Conservation (phyloP, 2,797 vertebrate species). For the Paedocypris micromegethes region DNA sequence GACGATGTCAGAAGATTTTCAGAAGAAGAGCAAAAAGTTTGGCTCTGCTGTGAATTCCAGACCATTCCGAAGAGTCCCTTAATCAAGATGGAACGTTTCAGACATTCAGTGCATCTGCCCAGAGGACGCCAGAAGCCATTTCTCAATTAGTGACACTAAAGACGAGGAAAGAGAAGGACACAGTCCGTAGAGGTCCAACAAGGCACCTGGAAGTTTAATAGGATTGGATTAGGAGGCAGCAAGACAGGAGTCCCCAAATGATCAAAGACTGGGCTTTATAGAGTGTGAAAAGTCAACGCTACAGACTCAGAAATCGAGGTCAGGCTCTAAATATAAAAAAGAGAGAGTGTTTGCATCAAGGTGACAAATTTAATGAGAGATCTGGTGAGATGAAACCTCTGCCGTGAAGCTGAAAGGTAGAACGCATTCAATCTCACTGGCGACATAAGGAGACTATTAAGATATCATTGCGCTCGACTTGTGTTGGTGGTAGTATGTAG, state of each 20-base stretch:
- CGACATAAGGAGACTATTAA: slow-evolving; percentile 21
- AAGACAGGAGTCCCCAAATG: slow-evolving; percentile 26
- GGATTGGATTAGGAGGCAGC: slow-evolving; percentile 30
- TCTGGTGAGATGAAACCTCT: slow-evolving; percentile 25
- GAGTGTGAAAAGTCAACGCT: slow-evolving; percentile 11
- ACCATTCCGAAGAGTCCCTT: slow-evolving; percentile 17
- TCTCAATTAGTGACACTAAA: slow-evolving; percentile 64
- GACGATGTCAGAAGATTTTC: background rate
- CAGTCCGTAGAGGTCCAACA: slow-evolving; percentile 46
- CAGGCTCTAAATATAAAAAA: slow-evolving; percentile 18
- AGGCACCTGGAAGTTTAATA: slow-evolving; percentile 37
- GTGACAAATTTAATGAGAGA: slow-evolving; percentile 32
- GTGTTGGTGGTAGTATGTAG: background rate
- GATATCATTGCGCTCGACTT: background rate
- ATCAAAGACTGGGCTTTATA: slow-evolving; percentile 28
- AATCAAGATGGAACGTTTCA: slow-evolving; percentile 51
- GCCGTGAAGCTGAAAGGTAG: slow-evolving; percentile 23
- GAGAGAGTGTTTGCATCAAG: slow-evolving; percentile 21
- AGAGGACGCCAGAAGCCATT: slow-evolving; percentile 64
- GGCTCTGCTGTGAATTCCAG: background rate
- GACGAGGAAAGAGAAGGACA: slow-evolving; percentile 59
- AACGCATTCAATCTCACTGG: slow-evolving; percentile 1
- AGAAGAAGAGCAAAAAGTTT: background rate
- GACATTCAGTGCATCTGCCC: slow-evolving; percentile 52
- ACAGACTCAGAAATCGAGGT: slow-evolving; percentile 32